Evolutionary conservation across 35 echinoderm and acorn worm genomes (phyloP).

Genomic region (Ophiothrix spiculata): DNA sequence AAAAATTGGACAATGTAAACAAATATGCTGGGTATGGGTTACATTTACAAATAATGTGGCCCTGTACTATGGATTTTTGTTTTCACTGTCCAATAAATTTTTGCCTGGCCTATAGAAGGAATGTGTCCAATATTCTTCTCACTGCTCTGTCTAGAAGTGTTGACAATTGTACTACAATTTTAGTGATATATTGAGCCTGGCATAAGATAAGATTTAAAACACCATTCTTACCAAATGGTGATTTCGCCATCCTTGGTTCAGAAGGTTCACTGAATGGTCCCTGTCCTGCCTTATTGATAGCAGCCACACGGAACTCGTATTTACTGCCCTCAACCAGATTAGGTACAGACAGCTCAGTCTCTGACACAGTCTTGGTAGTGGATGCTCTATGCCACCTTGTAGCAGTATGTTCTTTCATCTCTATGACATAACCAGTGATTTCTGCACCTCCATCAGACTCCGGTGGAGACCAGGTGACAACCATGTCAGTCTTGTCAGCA

Average conservation of each 20-base stretch:
- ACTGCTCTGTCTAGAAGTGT: too few relatives aligned
- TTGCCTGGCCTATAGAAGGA: too few relatives aligned
- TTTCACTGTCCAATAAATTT: too few relatives aligned
- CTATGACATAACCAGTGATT: constrained; percentile 84
- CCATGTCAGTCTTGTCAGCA: constrained; percentile 74
- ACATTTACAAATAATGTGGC: too few relatives aligned
- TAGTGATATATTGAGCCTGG: too few relatives aligned
- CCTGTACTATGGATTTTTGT: too few relatives aligned
- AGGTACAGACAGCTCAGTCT: constrained; percentile 52
- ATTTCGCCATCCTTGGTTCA: constrained; percentile 76
- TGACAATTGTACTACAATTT: too few relatives aligned
- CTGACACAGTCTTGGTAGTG: constrained; percentile 72
- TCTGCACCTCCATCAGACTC: constrained; percentile 75
- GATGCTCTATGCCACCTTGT: constrained; percentile 83
- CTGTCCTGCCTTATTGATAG: constrained; percentile 80
- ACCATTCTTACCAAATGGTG: constrained; percentile 75
- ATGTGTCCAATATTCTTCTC: too few relatives aligned
- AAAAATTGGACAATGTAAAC: too few relatives aligned
- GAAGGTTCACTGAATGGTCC: constrained; percentile 86
- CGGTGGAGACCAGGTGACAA: constrained; percentile 83
- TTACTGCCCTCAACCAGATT: constrained; percentile 75
- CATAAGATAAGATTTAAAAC: not conserved
- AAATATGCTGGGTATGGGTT: too few relatives aligned
- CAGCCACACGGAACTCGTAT: constrained; percentile 89
- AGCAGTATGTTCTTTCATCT: constrained; percentile 62